phyloP scores from a whole-genome alignment of 2,888 invertebrate species.

The Lasius fuliginosus region DNA sequence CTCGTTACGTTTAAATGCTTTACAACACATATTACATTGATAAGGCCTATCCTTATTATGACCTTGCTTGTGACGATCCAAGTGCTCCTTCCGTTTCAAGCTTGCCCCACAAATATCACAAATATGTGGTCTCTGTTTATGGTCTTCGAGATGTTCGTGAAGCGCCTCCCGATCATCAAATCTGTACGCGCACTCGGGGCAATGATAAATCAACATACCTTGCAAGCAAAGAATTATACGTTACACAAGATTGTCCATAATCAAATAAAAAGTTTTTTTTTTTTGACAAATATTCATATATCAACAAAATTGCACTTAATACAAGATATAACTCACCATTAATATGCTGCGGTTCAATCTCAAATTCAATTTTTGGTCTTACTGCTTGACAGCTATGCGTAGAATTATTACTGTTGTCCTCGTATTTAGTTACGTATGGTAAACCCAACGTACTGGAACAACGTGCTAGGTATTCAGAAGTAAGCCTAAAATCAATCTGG shows the following conservation, averaged over 20 bases:
- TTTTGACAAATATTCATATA: not conserved
- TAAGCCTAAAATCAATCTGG: constrained; percentile 84
- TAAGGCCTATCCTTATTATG: constrained; percentile 94
- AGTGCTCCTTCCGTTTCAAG: constrained; percentile 92
- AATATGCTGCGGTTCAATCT: constrained; percentile 82
- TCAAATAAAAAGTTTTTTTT: constrained; percentile 2
- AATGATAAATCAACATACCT: constrained; percentile 84
- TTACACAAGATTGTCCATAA: not conserved
- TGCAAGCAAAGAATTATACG: constrained; percentile 27
- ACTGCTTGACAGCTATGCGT: constrained; percentile 79
- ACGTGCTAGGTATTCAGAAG: constrained; percentile 84
- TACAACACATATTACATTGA: constrained; percentile 92
- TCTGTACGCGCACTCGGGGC: constrained; percentile 84
- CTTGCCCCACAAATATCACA: constrained; percentile 93
- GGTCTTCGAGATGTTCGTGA: constrained; percentile 91
- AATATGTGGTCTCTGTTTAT: constrained; percentile 92
- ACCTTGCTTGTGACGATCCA: constrained; percentile 93
- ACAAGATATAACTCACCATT: constrained; percentile 77
- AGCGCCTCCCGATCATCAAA: constrained; percentile 83
- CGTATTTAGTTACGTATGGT: constrained; percentile 82
- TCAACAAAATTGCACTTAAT: not conserved
- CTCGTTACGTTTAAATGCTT: constrained; percentile 94
- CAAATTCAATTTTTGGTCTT: constrained; percentile 81
- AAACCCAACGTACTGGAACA: constrained; percentile 83
- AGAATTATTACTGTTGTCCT: constrained; percentile 79